Conservation (phyloP, 2,113 vertebrate species). For the Tupaia chinensis region DNA sequence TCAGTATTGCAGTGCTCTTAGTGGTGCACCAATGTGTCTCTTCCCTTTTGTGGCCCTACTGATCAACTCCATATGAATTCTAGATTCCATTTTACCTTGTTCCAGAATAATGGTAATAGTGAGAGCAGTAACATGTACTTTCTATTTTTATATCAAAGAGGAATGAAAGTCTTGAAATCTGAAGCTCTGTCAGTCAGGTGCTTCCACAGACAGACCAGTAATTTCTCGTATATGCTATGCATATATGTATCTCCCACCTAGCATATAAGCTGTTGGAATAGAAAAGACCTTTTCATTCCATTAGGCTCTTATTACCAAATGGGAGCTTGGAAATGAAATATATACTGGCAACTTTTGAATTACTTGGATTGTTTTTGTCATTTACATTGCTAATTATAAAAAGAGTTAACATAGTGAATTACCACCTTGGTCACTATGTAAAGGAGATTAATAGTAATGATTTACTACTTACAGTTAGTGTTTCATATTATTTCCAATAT, state of each 20-base stretch:
- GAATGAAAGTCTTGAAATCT: background rate
- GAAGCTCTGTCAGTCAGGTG: background rate
- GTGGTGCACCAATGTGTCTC: no score
- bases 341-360: background rate
- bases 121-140: background rate
- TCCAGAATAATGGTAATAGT: background rate
- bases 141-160: background rate
- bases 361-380: background rate
- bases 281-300: background rate
- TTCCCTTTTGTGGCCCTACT: background rate
- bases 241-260: background rate
- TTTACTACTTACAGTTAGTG: background rate
- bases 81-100: background rate
- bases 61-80: background rate
- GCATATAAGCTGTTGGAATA: background rate
- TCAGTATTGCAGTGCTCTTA: no score
- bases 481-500: background rate
- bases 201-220: background rate
- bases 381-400: background rate
- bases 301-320: background rate
- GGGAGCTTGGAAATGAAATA: background rate
- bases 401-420: background rate
- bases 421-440: background rate
- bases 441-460: background rate
- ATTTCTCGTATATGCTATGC: background rate